These are phyloP conservation scores for Euplagia quadripunctaria DNA, from an alignment of 2,888 invertebrate species.

Conservation along the genomic window DNA sequence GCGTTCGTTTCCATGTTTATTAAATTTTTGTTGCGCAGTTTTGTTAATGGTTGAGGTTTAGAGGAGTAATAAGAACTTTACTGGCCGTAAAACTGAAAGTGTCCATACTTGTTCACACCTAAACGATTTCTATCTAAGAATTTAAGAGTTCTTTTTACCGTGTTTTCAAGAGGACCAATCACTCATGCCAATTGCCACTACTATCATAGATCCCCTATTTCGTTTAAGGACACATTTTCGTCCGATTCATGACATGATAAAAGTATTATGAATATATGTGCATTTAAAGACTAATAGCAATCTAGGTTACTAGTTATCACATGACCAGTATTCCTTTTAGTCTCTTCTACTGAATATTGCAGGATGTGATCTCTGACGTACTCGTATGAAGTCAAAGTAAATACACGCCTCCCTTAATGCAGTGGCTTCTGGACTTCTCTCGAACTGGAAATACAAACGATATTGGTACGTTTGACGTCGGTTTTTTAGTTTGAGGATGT, in stretches of 20 bases:
- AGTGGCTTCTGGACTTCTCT: background rate
- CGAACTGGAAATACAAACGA: background rate
- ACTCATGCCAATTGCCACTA: background rate
- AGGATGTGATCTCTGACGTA: too few relatives aligned
- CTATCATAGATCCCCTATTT: background rate
- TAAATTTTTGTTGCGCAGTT: conserved; percentile 35
- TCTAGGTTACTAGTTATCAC: background rate
- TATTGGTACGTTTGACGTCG: background rate
- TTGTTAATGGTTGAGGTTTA: conserved; percentile 18
- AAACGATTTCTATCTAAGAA: background rate
- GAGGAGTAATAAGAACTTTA: conserved; percentile 1
- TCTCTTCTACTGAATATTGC: too few relatives aligned
- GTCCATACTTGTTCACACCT: conserved; percentile 4
- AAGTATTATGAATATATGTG: background rate
- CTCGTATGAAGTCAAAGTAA: background rate
- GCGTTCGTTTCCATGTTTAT: conserved; percentile 49
- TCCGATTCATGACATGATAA: background rate
- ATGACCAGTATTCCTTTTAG: background rate
- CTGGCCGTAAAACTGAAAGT: conserved; percentile 14
- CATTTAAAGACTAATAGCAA: background rate
- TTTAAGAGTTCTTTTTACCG: background rate
- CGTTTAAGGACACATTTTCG: background rate
- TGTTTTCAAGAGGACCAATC: background rate
- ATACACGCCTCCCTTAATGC: background rate
- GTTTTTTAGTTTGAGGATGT: background rate